These are phyloP conservation scores for Drosophila tripunctata DNA, from an alignment of 2,888 invertebrate genomes.

Conservation along the genomic window DNA sequence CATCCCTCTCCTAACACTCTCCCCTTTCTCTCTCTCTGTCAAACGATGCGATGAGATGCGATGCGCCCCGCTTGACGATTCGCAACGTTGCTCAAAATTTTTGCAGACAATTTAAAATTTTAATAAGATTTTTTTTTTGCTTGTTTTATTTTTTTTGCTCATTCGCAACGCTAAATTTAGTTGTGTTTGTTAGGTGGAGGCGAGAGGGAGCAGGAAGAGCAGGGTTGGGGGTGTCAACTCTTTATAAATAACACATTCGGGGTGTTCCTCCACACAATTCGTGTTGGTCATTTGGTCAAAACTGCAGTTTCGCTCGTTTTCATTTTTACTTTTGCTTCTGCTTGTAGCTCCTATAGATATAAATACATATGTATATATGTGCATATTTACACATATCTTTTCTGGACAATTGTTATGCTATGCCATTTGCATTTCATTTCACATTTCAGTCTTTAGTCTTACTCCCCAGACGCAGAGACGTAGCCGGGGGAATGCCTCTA, in stretches of 20 bases:
- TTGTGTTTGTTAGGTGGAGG: slow-evolving; percentile 11
- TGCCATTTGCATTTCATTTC: slow-evolving; percentile 34
- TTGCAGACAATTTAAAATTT: slow-evolving; percentile 78
- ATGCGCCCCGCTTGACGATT: slow-evolving; percentile 28
- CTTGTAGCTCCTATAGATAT: slow-evolving; percentile 3
- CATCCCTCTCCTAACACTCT: neutral
- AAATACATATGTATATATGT: too few relatives aligned
- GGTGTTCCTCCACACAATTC: slow-evolving; percentile 14
- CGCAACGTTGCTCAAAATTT: slow-evolving; percentile 66
- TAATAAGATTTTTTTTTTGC: slow-evolving; percentile 51
- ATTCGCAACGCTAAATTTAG: slow-evolving; percentile 66
- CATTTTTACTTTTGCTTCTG: slow-evolving; percentile 8
- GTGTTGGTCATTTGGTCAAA: slow-evolving; percentile 9
- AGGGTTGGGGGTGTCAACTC: slow-evolving; percentile 12
- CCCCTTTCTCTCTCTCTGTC: neutral
- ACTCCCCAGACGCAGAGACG: slow-evolving; percentile 14
- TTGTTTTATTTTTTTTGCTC: slow-evolving; percentile 8
- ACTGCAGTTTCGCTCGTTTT: slow-evolving; percentile 16
- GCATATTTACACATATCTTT: too few relatives aligned
- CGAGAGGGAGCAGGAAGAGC: neutral
- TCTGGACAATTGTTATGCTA: slow-evolving; percentile 56
- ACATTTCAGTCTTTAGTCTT: too few relatives aligned
- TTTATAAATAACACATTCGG: slow-evolving; percentile 57
- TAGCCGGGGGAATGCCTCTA: slow-evolving; percentile 23
- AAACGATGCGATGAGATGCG: neutral